Evolutionary conservation across 2,888 invertebrate species (phyloP), one percentile per base, ranked within the genome.

Genomic region (Pandemis heparana): DNA sequence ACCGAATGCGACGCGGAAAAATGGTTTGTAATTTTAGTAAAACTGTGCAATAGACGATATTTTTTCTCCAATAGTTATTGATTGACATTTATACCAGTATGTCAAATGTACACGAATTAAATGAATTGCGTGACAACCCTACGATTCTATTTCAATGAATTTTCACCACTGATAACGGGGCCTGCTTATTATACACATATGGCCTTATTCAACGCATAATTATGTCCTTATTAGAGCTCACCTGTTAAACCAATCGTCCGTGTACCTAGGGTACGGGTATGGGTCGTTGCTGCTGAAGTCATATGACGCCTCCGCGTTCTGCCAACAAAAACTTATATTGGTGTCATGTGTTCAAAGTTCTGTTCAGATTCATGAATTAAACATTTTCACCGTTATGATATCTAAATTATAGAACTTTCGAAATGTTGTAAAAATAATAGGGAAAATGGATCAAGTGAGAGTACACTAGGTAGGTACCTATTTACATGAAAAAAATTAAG

Each of bases 191-290:
- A n/a, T 48, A n/a, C 14, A 51, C 16, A 12, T 12, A 12, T 23
- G 56, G 12, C 18, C 10, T 56, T 56, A 23, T 48, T 53, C 23
- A 10, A 56, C 18, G 12, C 56, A 4, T 1, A 32, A 32, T 32
- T n/a, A 53, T 23, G 18, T 9, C 16, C 16, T 10, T 18, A n/a
- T 23, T 12, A 16, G 43, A 53, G 85, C 92, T 95, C 94, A 99
- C 98, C 99, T 99, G 95, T 99, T 99, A 92, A 99, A 99, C 99
- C 99, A 99, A 89, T 99, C 99, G 86, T 99, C 99, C 0, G 99
- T 99, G 91, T 99, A 99, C 80, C 99, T 95, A 1, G 99, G 99
- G 92, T 99, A 99, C 0, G 99, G 99, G 90, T 96, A 99, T 1
- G 99, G 99, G 89, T 99, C 99, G 90, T 99, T 99, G 89, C 99